Evolutionary conservation across 2,888 invertebrate genomes (phyloP).

Genomic region (Amblyjoppa proteus): DNA sequence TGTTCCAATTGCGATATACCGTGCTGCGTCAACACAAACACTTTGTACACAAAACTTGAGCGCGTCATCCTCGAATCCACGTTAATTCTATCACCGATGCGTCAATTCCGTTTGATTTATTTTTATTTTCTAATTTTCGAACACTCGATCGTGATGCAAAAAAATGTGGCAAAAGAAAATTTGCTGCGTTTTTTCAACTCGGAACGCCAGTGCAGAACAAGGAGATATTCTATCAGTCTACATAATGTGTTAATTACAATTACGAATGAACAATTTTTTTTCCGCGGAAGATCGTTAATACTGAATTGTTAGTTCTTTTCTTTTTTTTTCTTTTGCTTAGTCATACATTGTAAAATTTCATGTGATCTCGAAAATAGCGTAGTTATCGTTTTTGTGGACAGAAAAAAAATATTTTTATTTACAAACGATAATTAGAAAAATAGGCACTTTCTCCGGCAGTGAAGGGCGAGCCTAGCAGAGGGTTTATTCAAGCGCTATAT

Average conservation of each 20-base stretch:
- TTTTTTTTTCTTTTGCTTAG: slow-evolving; percentile 5
- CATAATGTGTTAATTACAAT: slow-evolving; percentile 39
- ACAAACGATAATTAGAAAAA: slow-evolving; percentile 57
- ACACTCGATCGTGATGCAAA: background rate
- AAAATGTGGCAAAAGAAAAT: slow-evolving; percentile 1
- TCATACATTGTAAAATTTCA: slow-evolving; percentile 42
- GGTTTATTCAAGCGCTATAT: slow-evolving; percentile 62
- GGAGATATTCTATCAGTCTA: slow-evolving; percentile 41
- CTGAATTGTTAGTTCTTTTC: slow-evolving; percentile 48
- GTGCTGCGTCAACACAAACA: background rate
- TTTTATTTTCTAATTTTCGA: background rate
- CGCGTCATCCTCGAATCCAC: background rate
- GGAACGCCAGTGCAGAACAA: slow-evolving; percentile 12
- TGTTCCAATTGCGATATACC: background rate
- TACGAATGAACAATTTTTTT: slow-evolving; percentile 42
- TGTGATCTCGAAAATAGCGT: slow-evolving; percentile 59
- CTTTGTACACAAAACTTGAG: slow-evolving; percentile 2
- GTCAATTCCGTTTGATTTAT: slow-evolving; percentile 19
- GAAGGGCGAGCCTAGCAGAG: slow-evolving; percentile 48
- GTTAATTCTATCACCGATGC: background rate
- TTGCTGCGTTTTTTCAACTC: slow-evolving; percentile 35
- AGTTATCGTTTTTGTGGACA: slow-evolving; percentile 25
- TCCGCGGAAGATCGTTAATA: slow-evolving; percentile 64
- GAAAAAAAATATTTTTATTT: slow-evolving; percentile 35
- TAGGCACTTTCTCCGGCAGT: slow-evolving; percentile 65